Evolutionary conservation across 2,888 invertebrate species (phyloP), one percentile per base, ranked within the genome.

Genomic region (Standfussiana lucernea): DNA sequence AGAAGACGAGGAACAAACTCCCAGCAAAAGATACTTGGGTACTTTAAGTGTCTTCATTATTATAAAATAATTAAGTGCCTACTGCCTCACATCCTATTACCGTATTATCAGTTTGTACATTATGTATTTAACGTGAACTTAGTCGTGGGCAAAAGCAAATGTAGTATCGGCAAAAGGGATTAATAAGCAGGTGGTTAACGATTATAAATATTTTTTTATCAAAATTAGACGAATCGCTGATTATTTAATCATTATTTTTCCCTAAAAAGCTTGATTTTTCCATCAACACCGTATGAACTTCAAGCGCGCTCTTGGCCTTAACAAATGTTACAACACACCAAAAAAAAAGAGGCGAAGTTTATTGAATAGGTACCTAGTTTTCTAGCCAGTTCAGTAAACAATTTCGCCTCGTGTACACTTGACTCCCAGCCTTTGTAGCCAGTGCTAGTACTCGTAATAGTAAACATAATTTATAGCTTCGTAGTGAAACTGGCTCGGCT

Each of bases 401-500:
- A 18, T 56, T 53, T 61, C 10, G 7, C 15, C 5, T 10, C 5
- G 21, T 18, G 37, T 47, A 56, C 83, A 50, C 24, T 32, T 42
- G 10, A 28, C 65, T 77, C 15, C 11, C 0, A 82, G 15, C 35
- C 50, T 15, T 50, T 5, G 62, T 18, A n/a, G 11, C 11, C 50
- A n/a, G 67, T n/a, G 18, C 42, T 45, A 50, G 73, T 61, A 50
- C 42, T 45, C 42, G 73, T 61, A 50, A 67, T 73, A 74, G 50
- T 67, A 45, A 72, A 70, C 59, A 70, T 59, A 28, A 82, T 79
- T 67, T 68, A 83, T 71, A 21, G 59, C 45, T 18, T 11, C 42
- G 32, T 15, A 79, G 83, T 73, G 82, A 71, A 83, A 74, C 82
- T 70, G 53, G 47, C 66, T 47, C 59, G 42, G 15, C 56, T 71